These are phyloP conservation scores for Akabosia matsudoensis DNA, from an alignment of 1,140 invertebrate species.

Conservation along the genomic window DNA sequence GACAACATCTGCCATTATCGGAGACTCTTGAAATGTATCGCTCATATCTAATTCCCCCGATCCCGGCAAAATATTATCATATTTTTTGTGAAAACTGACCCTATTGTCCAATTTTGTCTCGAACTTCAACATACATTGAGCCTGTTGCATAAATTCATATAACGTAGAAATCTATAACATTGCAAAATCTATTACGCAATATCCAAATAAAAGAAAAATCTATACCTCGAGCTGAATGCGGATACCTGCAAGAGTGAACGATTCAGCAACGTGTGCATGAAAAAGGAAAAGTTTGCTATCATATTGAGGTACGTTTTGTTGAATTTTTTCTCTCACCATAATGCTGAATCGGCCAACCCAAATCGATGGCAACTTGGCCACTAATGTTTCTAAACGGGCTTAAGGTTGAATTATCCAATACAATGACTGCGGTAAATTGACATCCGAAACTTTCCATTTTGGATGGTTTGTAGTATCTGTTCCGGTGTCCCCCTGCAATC, in stretches of 20 bases:
- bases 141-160: too few species aligned
- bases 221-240: conserved; percentile 1
- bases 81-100: conserved; percentile 20
- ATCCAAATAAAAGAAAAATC: too few species aligned
- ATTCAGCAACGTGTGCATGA: not conserved
- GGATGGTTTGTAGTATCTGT: not conserved
- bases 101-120: conserved; percentile 20
- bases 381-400: not conserved
- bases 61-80: not conserved
- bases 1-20: not conserved
- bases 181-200: too few species aligned
- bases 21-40: not conserved
- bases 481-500: not conserved
- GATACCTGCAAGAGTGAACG: too few species aligned
- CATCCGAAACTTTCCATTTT: not conserved
- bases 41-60: not conserved
- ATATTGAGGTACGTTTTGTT: too few species aligned
- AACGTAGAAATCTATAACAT: too few species aligned
- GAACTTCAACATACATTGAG: not conserved
- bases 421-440: not conserved
- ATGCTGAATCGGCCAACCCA: not conserved
- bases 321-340: not conserved
- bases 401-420: not conserved
- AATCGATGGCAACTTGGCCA: conserved; percentile 8
- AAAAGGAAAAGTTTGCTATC: too few species aligned